Base-by-base conservation (phyloP, 2,797 vertebrate species). In the Anas acuta region DNA sequence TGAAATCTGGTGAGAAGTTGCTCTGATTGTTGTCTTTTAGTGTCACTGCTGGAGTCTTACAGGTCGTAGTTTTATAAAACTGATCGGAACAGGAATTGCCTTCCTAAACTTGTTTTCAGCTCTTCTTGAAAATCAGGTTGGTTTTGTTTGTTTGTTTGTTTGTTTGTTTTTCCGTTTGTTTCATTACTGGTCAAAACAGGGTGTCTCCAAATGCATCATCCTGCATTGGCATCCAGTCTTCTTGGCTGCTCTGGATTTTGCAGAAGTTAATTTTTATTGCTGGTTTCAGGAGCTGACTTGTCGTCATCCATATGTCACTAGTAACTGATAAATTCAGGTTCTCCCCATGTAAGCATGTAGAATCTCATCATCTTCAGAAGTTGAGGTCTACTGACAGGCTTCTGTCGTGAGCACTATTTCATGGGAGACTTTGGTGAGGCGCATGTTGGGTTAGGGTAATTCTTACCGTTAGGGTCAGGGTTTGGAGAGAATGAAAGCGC, bases 251-350 rank as follows among this genome's bases (percentile, higher is more conserved):
- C 76, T 56, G 87, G 26, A 57, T 83, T 89, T 94, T 58, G 73
- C 23, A 64, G 70, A 83, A 78, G 0, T 85, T 92, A 72, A 69
- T 72, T 94, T 80, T 4, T 89, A 80, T 75, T 2, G 2, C 25
- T 33, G 43, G 35, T 84, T 86, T 88, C 79, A 73, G 56, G 69
- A 70, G 85, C 51, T 86, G 58, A 81, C 84, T 93, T 93, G 81
- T 81, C 58, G 84, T 95, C 70, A 89, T 93, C 70, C 62, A 26
- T 84, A 84, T 78, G 75, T 90, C 93, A 67, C 71, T 49, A 60
- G 32, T 80, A 92, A 65, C 39, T 79, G 65, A 77, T 75, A 80
- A 83, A 74, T 73, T 51, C 4, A 72, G 49, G 19, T 85, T 64
- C 51, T 86, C 69, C 41, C 22, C 41, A 69, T 58, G 69, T 56